Evolutionary conservation across 2,797 vertebrate species (phyloP).

Genomic region (Oreochromis mossambicus): DNA sequence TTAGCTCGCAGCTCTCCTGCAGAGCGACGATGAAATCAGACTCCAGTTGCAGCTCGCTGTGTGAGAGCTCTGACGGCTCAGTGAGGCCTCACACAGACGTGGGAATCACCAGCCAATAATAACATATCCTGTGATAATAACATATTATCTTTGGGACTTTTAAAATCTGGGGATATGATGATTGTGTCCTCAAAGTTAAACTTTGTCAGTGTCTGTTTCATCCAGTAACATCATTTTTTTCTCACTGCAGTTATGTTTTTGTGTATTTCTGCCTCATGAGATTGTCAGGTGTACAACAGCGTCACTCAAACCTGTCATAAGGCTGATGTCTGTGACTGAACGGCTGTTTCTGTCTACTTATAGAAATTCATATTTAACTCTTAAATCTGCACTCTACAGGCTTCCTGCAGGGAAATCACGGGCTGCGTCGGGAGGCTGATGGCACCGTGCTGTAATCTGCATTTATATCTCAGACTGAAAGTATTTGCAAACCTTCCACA

Average conservation of each 20-base stretch:
- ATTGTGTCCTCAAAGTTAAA: background rate
- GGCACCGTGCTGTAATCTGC: background rate
- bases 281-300: background rate
- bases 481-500: background rate
- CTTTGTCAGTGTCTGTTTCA: background rate
- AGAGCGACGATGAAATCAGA: background rate
- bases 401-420: background rate
- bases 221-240: fast-evolving
- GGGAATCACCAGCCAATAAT: background rate
- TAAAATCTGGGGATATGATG: fast-evolving
- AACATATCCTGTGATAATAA: no score
- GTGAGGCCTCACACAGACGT: background rate
- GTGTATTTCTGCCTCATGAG: background rate
- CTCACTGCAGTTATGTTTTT: no score
- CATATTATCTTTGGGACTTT: background rate
- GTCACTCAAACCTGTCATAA: fast-evolving
- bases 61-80: background rate
- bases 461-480: background rate
- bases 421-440: background rate
- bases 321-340: background rate
- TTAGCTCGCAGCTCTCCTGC: background rate
- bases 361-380: no score
- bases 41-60: no score
- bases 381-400: background rate
- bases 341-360: background rate